Evolutionary conservation across 2,113 vertebrate genomes (phyloP).

Genomic region (Chlorodrepanis virens): DNA sequence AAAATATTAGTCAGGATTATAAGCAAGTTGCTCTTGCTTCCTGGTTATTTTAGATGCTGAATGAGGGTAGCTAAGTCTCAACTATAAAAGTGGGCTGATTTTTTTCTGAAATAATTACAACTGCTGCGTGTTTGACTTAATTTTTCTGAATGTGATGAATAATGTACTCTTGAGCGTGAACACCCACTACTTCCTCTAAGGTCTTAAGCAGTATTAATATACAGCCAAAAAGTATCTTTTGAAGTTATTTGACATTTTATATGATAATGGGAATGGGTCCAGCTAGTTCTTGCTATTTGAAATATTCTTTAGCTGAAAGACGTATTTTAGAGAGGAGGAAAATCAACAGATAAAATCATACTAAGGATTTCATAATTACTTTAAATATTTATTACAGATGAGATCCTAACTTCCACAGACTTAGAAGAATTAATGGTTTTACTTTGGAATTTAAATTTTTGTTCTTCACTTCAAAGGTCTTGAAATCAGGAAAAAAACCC

Average conservation of each 20-base stretch:
- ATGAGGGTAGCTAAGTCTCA: background rate
- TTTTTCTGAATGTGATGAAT: background rate
- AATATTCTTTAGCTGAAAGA: background rate
- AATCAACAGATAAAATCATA: background rate
- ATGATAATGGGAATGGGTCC: background rate
- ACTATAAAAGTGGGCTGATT: background rate
- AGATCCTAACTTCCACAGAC: background rate
- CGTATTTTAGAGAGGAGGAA: background rate
- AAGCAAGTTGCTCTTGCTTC: background rate
- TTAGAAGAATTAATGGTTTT: background rate
- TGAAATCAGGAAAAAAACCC: background rate
- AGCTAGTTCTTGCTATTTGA: background rate
- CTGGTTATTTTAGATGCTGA: background rate
- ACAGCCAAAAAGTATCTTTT: background rate
- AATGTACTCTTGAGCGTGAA: background rate
- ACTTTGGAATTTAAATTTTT: background rate
- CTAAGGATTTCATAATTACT: background rate
- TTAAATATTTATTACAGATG: background rate
- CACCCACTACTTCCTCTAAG: background rate
- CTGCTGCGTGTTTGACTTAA: rapidly evolving
- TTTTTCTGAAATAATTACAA: background rate
- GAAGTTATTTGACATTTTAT: background rate
- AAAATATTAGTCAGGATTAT: background rate
- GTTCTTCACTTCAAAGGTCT: background rate
- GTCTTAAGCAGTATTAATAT: background rate